Base-by-base conservation (phyloP, 2,888 invertebrate genomes). In the Onchidella celtica region DNA sequence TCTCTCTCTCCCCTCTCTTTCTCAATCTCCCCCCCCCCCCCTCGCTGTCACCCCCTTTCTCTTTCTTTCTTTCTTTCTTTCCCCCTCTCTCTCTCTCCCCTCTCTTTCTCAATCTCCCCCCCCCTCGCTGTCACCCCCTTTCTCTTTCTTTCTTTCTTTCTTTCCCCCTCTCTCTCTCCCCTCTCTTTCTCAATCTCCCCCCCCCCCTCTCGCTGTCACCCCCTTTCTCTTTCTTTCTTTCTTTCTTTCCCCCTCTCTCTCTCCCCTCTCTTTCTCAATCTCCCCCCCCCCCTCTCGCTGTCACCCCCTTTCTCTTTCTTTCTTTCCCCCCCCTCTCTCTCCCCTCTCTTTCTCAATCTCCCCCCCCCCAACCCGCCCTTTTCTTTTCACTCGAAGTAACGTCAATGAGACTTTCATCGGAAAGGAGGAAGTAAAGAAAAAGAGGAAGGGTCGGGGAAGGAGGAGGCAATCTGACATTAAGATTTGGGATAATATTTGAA, bases 61-160 rank as follows among this genome's bases (percentile, higher is more conserved):
- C 40, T 29, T 29, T 72, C 72, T 72, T 34, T 72, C 63, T 61
- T 29, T 79, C 65, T 72, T 32, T 79, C 72, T 32, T 11, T 63
- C 72, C 70, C 69, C 61, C 59, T 61, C 24, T 61, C 63, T 63
- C 34, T 57, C 69, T 57, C n/a, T 36, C 55, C 69, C 61, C 59
- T 61, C 24, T 61, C 63, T 63, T n/a, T 57, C 69, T 57, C n/a
- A 24, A 29, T 47, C 47, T 47, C 47, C 38, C n/a, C 24, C 38
- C 27, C 27, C 29, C 34, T 73, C 29, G 11, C 59, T 32, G 4
- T 40, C 36, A 4, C 32, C 36, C n/a, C 27, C 63, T 63, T 11
- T 27, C 27, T 36, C 63, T 63, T 34, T 57, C 24, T 36, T n/a
- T 55, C 69, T 57, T 11, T 36, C 55, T 47, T 17, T 17, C 47